Base-by-base conservation (phyloP, 2,888 invertebrate species). In the Steinernema carpocapsae region DNA sequence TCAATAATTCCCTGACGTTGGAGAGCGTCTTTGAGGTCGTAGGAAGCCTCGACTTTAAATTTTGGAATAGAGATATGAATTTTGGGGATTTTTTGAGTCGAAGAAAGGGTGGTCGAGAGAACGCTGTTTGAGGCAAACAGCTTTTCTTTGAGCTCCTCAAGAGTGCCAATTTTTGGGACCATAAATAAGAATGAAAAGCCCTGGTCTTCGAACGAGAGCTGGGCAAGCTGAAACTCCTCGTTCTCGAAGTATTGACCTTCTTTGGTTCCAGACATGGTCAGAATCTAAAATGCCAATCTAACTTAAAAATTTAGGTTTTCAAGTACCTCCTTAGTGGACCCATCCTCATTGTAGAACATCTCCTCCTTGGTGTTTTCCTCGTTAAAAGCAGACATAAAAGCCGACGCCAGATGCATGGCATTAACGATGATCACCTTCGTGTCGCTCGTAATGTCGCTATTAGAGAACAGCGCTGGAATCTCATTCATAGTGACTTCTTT, bases 11-110 rank as follows among this genome's bases (percentile, higher is more conserved):
- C 64, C 17, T 32, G 64, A 2, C 29, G 24, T n/a, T 64, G 26
- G 17, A 64, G 32, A 14, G 64, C 64, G 7, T 26, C 32, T 12
- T 32, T 14, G 1, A 64, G 64, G 2, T 6, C 22, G 32, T 64
- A 64, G 17, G 17, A 22, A 6, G 64, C 64, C 19, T 64, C 32
- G 32, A 26, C 32, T 14, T 64, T 64, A 17, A 64, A 64, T n/a
- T 29, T 64, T 7, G 64, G 64, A 64, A 64, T 17, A n/a, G 64
- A 10, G 26, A 64, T 3, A n/a, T 64, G 64, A 6, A 64, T 29
- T 17, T 32, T 29, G 32, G 64, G 64, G 32, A 64, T 64, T 3
- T 56, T 12, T 12, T 4, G 22, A n/a, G 32, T 1, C 32, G 24
- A 26, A 29, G 32, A 29, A 17, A 17, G 22, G 64, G 37, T 64